Evolutionary conservation across 2,113 vertebrate species (phyloP).

Genomic region (Centropus unirufus): DNA sequence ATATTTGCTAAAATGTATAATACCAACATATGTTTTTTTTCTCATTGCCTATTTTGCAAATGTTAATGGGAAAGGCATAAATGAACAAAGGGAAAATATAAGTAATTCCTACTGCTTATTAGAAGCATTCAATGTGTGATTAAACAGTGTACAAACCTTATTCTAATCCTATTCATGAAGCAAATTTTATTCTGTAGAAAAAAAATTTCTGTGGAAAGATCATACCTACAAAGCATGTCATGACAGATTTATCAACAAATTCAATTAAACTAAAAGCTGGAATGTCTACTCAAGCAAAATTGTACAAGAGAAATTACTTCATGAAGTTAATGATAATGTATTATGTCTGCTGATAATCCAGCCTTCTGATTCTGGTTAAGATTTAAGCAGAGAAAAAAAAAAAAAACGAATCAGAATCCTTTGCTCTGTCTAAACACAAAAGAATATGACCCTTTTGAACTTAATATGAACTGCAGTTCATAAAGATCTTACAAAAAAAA

Average conservation of each 20-base stretch:
- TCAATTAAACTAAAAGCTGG: conserved; percentile 59
- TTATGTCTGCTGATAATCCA: neutral
- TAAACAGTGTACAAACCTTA: neutral
- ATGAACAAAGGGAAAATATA: neutral
- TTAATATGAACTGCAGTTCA: neutral
- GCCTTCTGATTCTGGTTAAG: neutral
- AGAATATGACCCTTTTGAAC: neutral
- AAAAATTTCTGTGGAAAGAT: neutral
- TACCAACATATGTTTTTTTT: neutral
- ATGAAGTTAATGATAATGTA: conserved; percentile 12
- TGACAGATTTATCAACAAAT: conserved; percentile 59
- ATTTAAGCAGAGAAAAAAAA: neutral
- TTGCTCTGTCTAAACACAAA: neutral
- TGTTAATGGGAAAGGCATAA: conserved; percentile 1
- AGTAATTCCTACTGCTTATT: neutral
- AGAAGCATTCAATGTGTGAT: neutral
- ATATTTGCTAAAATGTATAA: neutral
- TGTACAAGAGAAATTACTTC: conserved; percentile 17
- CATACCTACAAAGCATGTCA: neutral
- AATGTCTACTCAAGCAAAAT: neutral
- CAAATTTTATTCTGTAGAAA: neutral
- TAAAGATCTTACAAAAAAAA: neutral
- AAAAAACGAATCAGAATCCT: neutral
- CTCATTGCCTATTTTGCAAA: neutral
- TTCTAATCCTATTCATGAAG: neutral